phyloP scores from a whole-genome alignment of 2,888 invertebrate species.

The Auanema freiburgensis region DNA sequence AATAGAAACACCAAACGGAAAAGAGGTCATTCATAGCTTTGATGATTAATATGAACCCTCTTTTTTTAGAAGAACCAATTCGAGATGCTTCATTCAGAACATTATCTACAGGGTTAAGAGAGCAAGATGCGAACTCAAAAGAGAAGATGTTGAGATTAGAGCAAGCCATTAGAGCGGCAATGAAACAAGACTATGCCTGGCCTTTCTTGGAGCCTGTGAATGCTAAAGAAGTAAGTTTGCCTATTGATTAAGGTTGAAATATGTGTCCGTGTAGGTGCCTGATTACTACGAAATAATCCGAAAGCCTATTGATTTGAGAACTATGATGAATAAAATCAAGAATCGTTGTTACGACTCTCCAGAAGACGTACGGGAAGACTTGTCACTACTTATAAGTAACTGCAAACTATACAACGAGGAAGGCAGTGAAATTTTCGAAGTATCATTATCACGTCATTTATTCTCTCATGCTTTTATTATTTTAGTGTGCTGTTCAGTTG shows the following conservation, averaged over 20 bases:
- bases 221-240: slow-evolving; percentile 31
- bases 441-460: slow-evolving; percentile 10
- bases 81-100: background rate
- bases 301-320: slow-evolving; percentile 92
- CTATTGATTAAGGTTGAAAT: background rate
- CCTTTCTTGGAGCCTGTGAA: slow-evolving; percentile 51
- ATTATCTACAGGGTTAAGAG: background rate
- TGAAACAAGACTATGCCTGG: slow-evolving; percentile 45
- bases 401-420: slow-evolving; percentile 96
- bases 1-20: slow-evolving; percentile 7
- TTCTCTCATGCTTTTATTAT: background rate
- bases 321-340: slow-evolving; percentile 70
- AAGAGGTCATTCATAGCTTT: background rate
- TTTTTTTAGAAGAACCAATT: background rate
- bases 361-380: slow-evolving; percentile 42
- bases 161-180: slow-evolving; percentile 37
- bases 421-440: slow-evolving; percentile 82
- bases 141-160: slow-evolving; percentile 39
- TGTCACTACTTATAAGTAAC: slow-evolving; percentile 85
- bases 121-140: slow-evolving; percentile 14
- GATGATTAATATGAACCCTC: background rate
- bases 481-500: slow-evolving; percentile 22
- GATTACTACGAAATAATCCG: slow-evolving; percentile 87
- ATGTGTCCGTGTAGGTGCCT: slow-evolving; percentile 37
- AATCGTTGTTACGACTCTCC: slow-evolving; percentile 39